A percentile compares a stretch with the other conserved stretches of the same genome.
Conservation (phyloP, 2,113 vertebrate genomes). For the Corvus cornix region DNA sequence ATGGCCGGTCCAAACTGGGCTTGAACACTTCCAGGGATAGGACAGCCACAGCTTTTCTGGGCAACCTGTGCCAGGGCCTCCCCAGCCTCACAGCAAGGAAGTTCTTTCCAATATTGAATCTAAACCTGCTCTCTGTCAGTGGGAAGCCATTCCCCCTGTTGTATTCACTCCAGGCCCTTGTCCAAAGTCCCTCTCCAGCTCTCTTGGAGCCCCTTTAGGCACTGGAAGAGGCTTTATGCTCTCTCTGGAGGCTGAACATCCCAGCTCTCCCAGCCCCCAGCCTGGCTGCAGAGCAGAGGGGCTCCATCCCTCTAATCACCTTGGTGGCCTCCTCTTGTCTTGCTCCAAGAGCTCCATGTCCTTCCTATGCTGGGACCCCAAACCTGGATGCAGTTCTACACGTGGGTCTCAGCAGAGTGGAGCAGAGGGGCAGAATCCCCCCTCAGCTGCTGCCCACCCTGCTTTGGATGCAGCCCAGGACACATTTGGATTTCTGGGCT, state of each 20-base stretch:
- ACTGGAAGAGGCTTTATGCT: background rate
- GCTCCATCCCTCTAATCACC: background rate
- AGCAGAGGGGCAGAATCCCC: background rate
- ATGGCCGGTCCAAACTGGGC: fast-evolving
- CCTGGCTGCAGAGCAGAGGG: background rate
- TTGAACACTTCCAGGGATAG: background rate
- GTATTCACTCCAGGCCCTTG: background rate
- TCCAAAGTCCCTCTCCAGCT: background rate
- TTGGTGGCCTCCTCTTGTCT: background rate
- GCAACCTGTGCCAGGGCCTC: background rate
- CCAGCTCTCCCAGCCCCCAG: background rate
- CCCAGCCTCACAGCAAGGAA: background rate
- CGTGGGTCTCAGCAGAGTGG: background rate
- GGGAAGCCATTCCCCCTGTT: background rate
- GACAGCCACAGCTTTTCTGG: background rate
- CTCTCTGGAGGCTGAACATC: background rate
- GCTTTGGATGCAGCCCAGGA: background rate
- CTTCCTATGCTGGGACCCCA: background rate
- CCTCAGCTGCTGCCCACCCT: background rate
- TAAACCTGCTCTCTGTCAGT: background rate
- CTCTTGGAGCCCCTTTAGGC: background rate
- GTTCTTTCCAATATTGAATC: background rate
- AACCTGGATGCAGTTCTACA: background rate
- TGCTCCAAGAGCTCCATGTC: fast-evolving
- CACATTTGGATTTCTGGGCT: background rate